Evolutionary conservation across 2,888 invertebrate genomes (phyloP), one percentile per base, ranked within the genome.

Genomic region (Odiellus spinosus): DNA sequence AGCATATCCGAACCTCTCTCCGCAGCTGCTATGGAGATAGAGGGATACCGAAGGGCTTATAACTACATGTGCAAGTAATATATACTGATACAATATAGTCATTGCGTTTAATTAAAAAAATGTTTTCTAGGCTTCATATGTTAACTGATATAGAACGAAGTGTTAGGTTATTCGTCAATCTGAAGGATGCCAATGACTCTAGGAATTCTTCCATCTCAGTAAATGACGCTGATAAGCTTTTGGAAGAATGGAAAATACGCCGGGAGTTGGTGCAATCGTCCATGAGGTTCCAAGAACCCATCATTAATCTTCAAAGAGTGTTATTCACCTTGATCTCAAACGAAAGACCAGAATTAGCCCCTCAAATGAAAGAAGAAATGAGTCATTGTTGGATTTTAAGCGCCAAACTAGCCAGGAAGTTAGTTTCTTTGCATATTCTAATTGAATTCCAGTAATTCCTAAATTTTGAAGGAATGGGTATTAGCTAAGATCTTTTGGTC

Each of bases 321-420:
- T 67, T 83, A 14, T 64, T 90, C 42, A 68, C 68, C 21, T 63
- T 69, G 14, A 63, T 67, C 44, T 60, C 68, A 61, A 72, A 60
- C 26, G 55, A 59, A 38, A 48, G 51, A 19, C 54, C 60, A 3
- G 52, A 57, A 8, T 39, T 59, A 26, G 53, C 53, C 18, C 20
- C 46, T 3, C 34, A 53, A 12, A 57, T 80, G 6, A 73, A 74
- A 47, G 64, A 72, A 17, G 78, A 80, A 60, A 76, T 86, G 42
- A 85, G 85, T 0, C 78, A 82, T 55, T 74, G 80, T 48, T 91
- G 88, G 87, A 67, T 93, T 14, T 76, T 79, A 59, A 88, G 87
- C 62, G 85, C 87, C 0, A 80, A 82, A 63, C 78, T 84, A 50
- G 86, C 90, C 1, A 74, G 90, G 54, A 81, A 82, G 71, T 78